These are phyloP conservation scores for Anagyrus pseudococci DNA, from an alignment of 2,888 invertebrate species.

Conservation along the genomic window DNA sequence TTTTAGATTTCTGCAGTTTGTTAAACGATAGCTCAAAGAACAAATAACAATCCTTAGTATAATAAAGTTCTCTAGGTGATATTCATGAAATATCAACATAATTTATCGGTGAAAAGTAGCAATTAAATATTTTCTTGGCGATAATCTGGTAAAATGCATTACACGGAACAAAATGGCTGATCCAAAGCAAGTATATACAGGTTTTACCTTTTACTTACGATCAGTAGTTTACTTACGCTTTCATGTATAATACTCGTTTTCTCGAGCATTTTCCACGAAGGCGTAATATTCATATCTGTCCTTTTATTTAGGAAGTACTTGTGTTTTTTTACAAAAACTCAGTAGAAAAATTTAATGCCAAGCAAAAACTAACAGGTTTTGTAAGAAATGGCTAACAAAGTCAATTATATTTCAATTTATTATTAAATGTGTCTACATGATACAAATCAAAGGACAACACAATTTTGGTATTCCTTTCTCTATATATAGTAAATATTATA, in stretches of 20 bases:
- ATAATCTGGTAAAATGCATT: too few species aligned
- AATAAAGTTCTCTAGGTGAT: too few species aligned
- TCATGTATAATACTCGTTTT: neutral
- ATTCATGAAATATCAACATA: too few species aligned
- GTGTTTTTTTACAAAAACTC: neutral
- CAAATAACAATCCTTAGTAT: too few species aligned
- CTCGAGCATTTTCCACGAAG: neutral
- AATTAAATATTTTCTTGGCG: too few species aligned
- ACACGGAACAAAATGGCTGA: too few species aligned
- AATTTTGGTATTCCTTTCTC: slow-evolving; percentile 52
- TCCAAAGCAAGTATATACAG: too few species aligned
- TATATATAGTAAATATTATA: slow-evolving; percentile 55
- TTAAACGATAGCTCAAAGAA: too few species aligned
- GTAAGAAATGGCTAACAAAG: neutral
- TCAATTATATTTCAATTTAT: slow-evolving; percentile 55
- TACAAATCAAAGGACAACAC: slow-evolving; percentile 59
- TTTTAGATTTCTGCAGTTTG: too few species aligned
- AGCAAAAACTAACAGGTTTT: neutral
- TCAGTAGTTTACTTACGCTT: neutral
- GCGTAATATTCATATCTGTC: neutral
- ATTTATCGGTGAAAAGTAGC: too few species aligned
- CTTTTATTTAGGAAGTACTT: neutral
- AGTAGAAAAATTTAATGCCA: neutral
- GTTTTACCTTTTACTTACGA: too few species aligned
- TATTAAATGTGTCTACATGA: slow-evolving; percentile 59